Evolutionary conservation across 2,888 invertebrate species (phyloP), one percentile per base, ranked within the genome.

Genomic region (Phalangium opilio): DNA sequence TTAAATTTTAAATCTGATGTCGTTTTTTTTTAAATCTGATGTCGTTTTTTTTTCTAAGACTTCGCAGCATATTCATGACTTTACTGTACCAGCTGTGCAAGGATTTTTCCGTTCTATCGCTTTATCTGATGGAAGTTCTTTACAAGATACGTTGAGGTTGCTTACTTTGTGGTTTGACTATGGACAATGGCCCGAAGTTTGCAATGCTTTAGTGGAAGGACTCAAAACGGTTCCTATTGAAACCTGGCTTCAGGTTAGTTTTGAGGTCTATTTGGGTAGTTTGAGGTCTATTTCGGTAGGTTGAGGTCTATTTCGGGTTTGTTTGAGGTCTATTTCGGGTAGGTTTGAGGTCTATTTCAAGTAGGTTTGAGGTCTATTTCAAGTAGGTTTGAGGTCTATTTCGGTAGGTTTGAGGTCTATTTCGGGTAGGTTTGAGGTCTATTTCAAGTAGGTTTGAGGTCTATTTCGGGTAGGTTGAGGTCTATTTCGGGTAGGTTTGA

Each of bases 141-240:
- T 98, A 27, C 96, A 98, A 68, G 96, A 98, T 61, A 96, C 95
- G 0, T 71, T 98, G 15, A 65, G 95, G n/a, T 70, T 98, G 49
- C 68, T 98, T 35, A 96, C 96, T 0, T 70, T 98, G 1, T 96
- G 96, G 91, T 98, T 98, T 64, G 96, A 99, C 63, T 91, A 91
- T 62, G 96, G 95, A 0, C 87, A 95, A 55, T 81, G 84, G 69
- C 78, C 82, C 0, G 86, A 89, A 57, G 95, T 98, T 0, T 84
- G 90, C 62, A 90, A 93, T 55, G 90, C 91, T 0, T 76, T 99
- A 35, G 75, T 81, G 1, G 91, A 90, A 58, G 93, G 93, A 1
- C 83, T 96, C 55, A 77, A 85, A 57, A 76, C 83, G 2, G 91
- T 96, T 36, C 90, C 93, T 63, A 89, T 98, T 51, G 91, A 95